Percentiles rank a stretch among this genome's conserved stretches.
phyloP scores from a whole-genome alignment of 2,888 invertebrate species.

The Hirtodrosophila confusa region DNA sequence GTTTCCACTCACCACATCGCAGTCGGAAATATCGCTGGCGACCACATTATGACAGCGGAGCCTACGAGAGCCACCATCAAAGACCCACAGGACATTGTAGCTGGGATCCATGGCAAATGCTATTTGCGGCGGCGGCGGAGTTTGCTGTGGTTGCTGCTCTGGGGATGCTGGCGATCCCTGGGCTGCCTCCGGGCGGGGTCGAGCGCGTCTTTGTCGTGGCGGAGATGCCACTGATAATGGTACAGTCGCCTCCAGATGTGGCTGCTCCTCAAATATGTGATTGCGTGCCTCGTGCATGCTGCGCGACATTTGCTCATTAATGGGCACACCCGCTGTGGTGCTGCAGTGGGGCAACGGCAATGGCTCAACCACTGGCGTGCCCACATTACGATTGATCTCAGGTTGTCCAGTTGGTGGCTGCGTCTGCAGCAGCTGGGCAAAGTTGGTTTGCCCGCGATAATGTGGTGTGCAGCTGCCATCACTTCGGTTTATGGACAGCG shows the following conservation, averaged over 20 bases:
- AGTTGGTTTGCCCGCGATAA: constrained; percentile 93
- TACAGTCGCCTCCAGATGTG: constrained; percentile 39
- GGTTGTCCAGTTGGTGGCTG: constrained; percentile 74
- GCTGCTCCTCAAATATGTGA: constrained; percentile 82
- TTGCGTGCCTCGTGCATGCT: constrained; percentile 84
- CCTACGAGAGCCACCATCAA: constrained; percentile 87
- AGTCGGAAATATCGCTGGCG: constrained; percentile 87
- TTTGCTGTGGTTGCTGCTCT: constrained; percentile 55
- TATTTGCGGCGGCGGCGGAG: constrained; percentile 78
- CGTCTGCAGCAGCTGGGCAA: constrained; percentile 89
- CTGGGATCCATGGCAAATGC: constrained; percentile 90
- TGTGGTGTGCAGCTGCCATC: constrained; percentile 95
- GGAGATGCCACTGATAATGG: constrained; percentile 35
- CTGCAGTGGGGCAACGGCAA: constrained; percentile 19
- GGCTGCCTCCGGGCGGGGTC: constrained; percentile 56
- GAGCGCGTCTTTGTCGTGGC: constrained; percentile 42
- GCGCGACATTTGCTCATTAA: constrained; percentile 84
- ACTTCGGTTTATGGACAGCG: constrained; percentile 93
- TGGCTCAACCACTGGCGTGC: constrained; percentile 43
- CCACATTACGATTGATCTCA: constrained; percentile 83
- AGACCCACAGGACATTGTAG: constrained; percentile 97
- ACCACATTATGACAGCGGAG: constrained; percentile 93
- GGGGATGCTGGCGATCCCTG: constrained; percentile 27
- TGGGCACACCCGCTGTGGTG: constrained; percentile 69
- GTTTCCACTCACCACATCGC: constrained; percentile 68